Conservation (phyloP, 1,140 invertebrate genomes). For the Vanessa atalanta region DNA sequence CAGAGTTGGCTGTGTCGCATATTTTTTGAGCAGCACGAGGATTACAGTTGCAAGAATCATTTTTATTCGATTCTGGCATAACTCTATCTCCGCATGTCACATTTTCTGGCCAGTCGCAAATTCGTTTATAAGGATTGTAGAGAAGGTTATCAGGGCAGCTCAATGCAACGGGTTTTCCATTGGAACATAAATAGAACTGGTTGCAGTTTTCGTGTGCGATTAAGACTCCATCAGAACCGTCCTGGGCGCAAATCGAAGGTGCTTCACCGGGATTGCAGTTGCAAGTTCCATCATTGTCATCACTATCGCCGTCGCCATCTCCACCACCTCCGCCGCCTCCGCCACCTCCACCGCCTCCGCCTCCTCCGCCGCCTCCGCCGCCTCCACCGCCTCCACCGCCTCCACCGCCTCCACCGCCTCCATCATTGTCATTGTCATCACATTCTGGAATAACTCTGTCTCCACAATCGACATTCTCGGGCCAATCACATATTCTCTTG, state of each 20-base stretch:
- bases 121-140: not conserved
- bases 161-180: slow-evolving; percentile 33
- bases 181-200: slow-evolving; percentile 43
- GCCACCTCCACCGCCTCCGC: too few species aligned
- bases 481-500: slow-evolving; percentile 80
- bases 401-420: too few species aligned
- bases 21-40: slow-evolving; percentile 46
- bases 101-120: not conserved
- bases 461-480: slow-evolving; percentile 34
- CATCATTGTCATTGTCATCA: too few species aligned
- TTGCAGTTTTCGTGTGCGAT: not conserved
- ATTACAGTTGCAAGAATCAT: slow-evolving; percentile 41
- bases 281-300: slow-evolving; percentile 15
- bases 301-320: slow-evolving; percentile 10
- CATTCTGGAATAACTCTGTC: slow-evolving; percentile 20
- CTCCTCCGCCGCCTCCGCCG: slow-evolving; percentile 7
- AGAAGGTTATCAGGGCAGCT: slow-evolving; percentile 16
- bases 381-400: slow-evolving; percentile 78
- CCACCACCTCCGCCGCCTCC: slow-evolving; percentile 78
- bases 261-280: slow-evolving; percentile 45
- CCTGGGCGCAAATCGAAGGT: slow-evolving; percentile 30
- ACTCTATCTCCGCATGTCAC: slow-evolving; percentile 34
- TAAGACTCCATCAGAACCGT: slow-evolving; percentile 21
- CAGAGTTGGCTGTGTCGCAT: slow-evolving; percentile 38
- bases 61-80: slow-evolving; percentile 27